phyloP scores from a whole-genome alignment of 2,797 vertebrate species.

The Eospalax fontanierii region DNA sequence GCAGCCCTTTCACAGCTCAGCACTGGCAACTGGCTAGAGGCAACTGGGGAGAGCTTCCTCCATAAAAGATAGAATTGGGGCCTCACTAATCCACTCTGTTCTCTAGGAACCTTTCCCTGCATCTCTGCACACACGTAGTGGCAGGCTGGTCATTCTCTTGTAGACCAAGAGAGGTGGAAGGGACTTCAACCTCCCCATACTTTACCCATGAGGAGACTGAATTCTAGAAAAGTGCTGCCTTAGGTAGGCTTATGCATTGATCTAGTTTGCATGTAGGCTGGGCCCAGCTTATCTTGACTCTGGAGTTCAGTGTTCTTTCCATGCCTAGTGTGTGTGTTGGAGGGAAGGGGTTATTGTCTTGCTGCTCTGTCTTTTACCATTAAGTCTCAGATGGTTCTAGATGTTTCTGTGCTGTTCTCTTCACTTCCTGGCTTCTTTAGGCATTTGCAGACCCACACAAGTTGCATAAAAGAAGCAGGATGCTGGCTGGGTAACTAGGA shows the following conservation, averaged over 20 bases:
- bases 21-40: neutral
- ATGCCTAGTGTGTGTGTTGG: neutral
- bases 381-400: neutral
- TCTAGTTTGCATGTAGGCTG: neutral
- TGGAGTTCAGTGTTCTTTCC: neutral
- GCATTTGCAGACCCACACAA: neutral
- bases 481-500: slow-evolving; percentile 45
- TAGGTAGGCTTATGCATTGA: neutral
- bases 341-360: neutral
- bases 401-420: slow-evolving; percentile 12
- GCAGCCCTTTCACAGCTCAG: neutral
- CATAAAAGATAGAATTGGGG: slow-evolving; percentile 12
- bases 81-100: neutral
- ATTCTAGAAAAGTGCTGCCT: neutral
- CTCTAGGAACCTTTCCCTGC: neutral
- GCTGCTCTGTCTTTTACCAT: neutral
- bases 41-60: neutral
- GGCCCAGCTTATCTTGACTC: neutral
- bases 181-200: neutral
- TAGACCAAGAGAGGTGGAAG: neutral
- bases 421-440: neutral
- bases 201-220: neutral
- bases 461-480: neutral
- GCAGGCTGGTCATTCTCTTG: neutral
- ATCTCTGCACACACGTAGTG: neutral